These are phyloP conservation scores for Pasiphila rectangulata DNA, from an alignment of 2,888 invertebrate species.

Conservation along the genomic window DNA sequence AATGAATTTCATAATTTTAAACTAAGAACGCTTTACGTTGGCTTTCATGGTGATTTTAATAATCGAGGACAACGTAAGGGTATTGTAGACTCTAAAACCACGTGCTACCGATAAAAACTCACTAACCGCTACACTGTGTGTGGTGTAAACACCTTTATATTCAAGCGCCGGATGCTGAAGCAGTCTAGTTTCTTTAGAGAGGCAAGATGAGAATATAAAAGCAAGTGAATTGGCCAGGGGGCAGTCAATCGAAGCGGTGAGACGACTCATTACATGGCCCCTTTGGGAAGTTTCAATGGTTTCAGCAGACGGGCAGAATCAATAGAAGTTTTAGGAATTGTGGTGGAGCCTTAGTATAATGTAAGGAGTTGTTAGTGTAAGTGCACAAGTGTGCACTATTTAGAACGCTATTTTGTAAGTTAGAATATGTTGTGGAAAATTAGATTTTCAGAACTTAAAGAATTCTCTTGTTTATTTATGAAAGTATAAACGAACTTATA, in stretches of 20 bases:
- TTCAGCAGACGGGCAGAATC: neutral
- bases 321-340: constrained; percentile 2
- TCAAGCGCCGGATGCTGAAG: constrained; percentile 44
- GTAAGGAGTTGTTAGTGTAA: neutral
- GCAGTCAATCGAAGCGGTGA: constrained; percentile 73
- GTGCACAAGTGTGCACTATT: neutral
- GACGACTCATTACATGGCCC: constrained; percentile 65
- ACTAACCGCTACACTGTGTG: constrained; percentile 25
- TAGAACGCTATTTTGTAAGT: no score
- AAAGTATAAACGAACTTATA: no score
- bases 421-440: no score
- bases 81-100: constrained; percentile 1
- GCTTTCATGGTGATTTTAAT: no score
- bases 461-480: no score
- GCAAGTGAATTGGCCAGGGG: constrained; percentile 63
- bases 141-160: constrained; percentile 49
- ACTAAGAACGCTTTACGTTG: no score
- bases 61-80: no score
- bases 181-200: constrained; percentile 51
- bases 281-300: constrained; percentile 37
- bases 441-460: no score
- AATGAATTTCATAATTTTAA: no score
- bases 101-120: constrained; percentile 10
- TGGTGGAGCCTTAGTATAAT: neutral
- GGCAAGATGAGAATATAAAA: constrained; percentile 63